Conservation (phyloP, 2,113 vertebrate genomes). For the Thalassoma bifasciatum region DNA sequence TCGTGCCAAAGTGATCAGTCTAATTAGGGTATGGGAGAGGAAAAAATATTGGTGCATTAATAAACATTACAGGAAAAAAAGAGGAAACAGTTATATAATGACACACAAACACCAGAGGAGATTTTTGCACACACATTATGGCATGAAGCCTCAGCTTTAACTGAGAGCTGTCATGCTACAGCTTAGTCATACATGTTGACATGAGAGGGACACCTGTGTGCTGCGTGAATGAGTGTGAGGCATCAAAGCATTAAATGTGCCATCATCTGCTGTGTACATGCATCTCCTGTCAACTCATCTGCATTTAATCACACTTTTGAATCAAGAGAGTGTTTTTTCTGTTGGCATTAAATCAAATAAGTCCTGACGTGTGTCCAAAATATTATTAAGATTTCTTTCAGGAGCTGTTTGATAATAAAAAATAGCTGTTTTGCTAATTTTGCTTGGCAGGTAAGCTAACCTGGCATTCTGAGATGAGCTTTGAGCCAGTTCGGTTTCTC, state of each 20-base stretch:
- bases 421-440: too few relatives aligned
- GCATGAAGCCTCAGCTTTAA: constrained; percentile 27
- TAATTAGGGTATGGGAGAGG: constrained; percentile 51
- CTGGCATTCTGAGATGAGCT: too few relatives aligned
- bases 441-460: too few relatives aligned
- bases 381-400: too few relatives aligned
- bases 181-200: constrained; percentile 32
- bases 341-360: not conserved
- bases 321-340: not conserved
- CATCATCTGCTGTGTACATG: constrained; percentile 13
- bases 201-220: constrained; percentile 24
- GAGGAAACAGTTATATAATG: constrained; percentile 63
- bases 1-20: constrained; percentile 43
- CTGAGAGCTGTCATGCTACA: constrained; percentile 39
- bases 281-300: constrained; percentile 1
- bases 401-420: too few relatives aligned
- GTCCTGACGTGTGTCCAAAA: too few relatives aligned
- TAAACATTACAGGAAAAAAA: constrained; percentile 52
- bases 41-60: constrained; percentile 42
- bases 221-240: constrained; percentile 5
- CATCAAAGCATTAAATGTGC: not conserved
- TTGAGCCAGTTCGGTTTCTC: too few relatives aligned
- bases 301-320: not conserved
- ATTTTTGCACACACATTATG: not conserved
- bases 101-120: constrained; percentile 15